phyloP scores from a whole-genome alignment of 2,113 vertebrate genomes.

The Condylura cristata region DNA sequence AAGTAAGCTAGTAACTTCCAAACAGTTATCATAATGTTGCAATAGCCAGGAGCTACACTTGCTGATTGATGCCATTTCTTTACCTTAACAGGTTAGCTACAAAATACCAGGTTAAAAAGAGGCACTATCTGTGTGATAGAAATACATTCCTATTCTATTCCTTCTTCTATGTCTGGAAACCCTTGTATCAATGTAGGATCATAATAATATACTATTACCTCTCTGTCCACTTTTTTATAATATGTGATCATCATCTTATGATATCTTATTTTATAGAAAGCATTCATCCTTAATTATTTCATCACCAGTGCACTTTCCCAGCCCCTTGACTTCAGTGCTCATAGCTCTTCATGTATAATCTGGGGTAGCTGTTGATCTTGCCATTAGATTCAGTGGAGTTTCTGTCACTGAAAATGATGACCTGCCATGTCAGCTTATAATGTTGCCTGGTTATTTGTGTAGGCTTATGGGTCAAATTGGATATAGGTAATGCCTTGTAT shows the following conservation, averaged over 20 bases:
- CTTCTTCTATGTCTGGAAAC: background rate
- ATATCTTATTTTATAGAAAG: background rate
- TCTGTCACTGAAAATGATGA: background rate
- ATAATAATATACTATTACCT: background rate
- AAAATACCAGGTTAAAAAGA: background rate
- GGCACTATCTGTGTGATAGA: background rate
- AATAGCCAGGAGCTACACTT: background rate
- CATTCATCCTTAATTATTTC: background rate
- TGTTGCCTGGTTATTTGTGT: background rate
- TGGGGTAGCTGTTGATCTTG: background rate
- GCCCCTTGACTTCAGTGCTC: background rate
- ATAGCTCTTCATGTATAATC: background rate
- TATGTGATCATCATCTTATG: background rate
- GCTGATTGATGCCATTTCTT: background rate
- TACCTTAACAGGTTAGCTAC: background rate
- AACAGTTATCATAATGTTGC: background rate
- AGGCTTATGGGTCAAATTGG: background rate
- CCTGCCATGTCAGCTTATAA: background rate
- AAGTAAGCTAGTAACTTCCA: background rate
- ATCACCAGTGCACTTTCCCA: background rate
- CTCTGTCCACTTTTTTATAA: background rate
- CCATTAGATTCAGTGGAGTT: background rate
- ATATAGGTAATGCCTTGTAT: background rate
- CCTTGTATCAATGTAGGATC: background rate
- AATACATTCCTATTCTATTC: background rate